phyloP scores from a whole-genome alignment of 2,888 invertebrate species.

The Alsophila aescularia region DNA sequence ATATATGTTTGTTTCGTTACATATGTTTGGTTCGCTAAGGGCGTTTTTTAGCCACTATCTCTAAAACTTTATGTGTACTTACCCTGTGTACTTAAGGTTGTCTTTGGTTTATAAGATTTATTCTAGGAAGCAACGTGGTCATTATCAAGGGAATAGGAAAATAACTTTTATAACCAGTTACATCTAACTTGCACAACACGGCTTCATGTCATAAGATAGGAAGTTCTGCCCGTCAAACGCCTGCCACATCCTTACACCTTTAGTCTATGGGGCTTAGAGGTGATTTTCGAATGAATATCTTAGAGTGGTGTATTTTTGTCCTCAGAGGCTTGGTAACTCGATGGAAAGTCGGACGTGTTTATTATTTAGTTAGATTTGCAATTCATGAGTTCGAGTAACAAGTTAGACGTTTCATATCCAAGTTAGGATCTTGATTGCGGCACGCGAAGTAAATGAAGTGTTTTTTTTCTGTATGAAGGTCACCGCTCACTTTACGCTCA shows the following conservation, averaged over 20 bases:
- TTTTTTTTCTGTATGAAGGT: constrained; percentile 18
- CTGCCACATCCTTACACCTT: constrained; percentile 13
- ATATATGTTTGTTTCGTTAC: too few relatives aligned
- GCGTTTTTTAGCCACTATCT: too few relatives aligned
- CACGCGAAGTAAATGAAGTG: constrained; percentile 25
- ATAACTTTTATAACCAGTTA: constrained; percentile 22
- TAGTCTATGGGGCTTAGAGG: constrained; percentile 11
- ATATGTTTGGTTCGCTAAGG: too few relatives aligned
- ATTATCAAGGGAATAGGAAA: constrained; percentile 13
- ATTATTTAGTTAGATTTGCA: constrained; percentile 37
- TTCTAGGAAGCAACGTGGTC: too few relatives aligned
- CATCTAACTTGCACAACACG: constrained; percentile 8
- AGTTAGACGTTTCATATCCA: constrained; percentile 25
- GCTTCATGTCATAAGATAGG: constrained; percentile 29
- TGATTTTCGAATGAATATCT: constrained; percentile 14
- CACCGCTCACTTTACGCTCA: too few relatives aligned
- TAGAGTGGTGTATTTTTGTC: not conserved
- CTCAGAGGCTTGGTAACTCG: constrained; percentile 17
- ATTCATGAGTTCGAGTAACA: constrained; percentile 36
- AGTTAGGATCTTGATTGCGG: constrained; percentile 28
- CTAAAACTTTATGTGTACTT: too few relatives aligned
- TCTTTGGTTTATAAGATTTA: too few relatives aligned
- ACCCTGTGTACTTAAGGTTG: too few relatives aligned
- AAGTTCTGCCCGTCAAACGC: constrained; percentile 24
- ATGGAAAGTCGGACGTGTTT: constrained; percentile 33